A percentile compares a stretch with the other conserved stretches of the same genome.
phyloP scores from a whole-genome alignment of 2,797 vertebrate species.

The Takifugu ocellatus region DNA sequence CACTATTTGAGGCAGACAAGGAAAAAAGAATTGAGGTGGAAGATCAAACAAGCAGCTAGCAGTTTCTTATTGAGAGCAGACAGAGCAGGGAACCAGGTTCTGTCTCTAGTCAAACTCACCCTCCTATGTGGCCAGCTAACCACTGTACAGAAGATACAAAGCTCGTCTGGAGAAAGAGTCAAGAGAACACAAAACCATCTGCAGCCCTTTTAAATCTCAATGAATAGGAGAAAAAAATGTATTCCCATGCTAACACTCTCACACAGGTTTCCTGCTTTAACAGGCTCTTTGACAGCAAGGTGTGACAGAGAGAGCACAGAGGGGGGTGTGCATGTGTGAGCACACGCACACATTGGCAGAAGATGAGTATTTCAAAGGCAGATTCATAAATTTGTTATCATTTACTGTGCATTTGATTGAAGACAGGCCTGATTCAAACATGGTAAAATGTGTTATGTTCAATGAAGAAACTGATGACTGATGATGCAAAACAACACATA shows the following conservation, averaged over 20 bases:
- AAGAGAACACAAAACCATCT: constrained; percentile 62
- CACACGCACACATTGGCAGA: constrained; percentile 7
- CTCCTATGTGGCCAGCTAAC: constrained; percentile 30
- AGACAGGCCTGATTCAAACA: neutral
- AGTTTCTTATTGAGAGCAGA: constrained; percentile 57
- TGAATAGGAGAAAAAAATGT: constrained; percentile 58
- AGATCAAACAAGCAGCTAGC: constrained; percentile 50
- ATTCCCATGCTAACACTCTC: constrained; percentile 55
- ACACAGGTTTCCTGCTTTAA: constrained; percentile 55
- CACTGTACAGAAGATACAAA: constrained; percentile 35
- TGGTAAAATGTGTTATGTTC: neutral
- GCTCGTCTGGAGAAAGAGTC: constrained; percentile 52
- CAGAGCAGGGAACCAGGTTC: constrained; percentile 39
- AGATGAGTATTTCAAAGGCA: constrained; percentile 7
- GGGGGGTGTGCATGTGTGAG: neutral
- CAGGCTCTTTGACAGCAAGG: constrained; percentile 48
- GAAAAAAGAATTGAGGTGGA: constrained; percentile 2
- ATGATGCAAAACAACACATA: neutral
- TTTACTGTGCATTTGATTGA: neutral
- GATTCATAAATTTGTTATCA: neutral
- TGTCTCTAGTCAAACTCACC: constrained; percentile 27
- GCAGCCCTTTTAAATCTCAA: constrained; percentile 62
- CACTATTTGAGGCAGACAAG: constrained; percentile 40
- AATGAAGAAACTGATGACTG: neutral
- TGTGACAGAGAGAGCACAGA: constrained; percentile 46